These are phyloP conservation scores for Hydrochoerus hydrochaeris DNA, from an alignment of 2,113 vertebrate species.

Conservation along the genomic window DNA sequence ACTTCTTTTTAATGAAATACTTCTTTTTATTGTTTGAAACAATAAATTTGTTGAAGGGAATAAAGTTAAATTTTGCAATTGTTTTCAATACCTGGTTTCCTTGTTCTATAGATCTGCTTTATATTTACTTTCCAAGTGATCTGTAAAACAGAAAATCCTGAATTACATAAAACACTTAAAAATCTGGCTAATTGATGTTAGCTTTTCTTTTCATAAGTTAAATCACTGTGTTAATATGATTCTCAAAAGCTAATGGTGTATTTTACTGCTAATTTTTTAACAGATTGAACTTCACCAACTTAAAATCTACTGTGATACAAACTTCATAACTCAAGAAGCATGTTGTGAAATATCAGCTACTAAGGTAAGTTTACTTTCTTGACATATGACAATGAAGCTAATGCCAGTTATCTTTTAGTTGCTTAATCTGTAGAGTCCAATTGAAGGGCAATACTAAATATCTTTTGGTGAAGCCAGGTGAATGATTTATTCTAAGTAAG, in stretches of 20 bases:
- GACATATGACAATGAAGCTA: neutral
- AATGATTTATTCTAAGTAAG: neutral
- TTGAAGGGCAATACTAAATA: neutral
- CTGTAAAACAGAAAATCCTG: neutral
- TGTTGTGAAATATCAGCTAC: slow-evolving; percentile 92
- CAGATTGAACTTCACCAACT: slow-evolving; percentile 96
- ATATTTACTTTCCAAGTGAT: slow-evolving; percentile 19
- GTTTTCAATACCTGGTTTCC: slow-evolving; percentile 46
- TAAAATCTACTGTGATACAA: slow-evolving; percentile 93
- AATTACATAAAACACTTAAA: neutral
- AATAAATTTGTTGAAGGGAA: too few relatives aligned
- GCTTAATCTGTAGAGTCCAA: neutral
- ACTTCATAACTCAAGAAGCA: slow-evolving; percentile 88
- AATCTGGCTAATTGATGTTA: slow-evolving; percentile 16
- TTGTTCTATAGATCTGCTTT: neutral
- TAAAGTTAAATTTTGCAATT: neutral
- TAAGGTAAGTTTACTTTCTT: slow-evolving; percentile 87
- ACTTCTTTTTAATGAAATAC: slow-evolving; percentile 14
- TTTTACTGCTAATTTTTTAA: slow-evolving; percentile 73
- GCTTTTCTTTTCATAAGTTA: neutral
- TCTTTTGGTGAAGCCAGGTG: neutral
- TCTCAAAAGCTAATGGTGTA: slow-evolving; percentile 46
- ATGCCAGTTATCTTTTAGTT: neutral
- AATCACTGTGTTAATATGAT: neutral
- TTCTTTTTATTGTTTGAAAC: slow-evolving; percentile 34